Base-by-base conservation (phyloP, 1,140 invertebrate genomes). In the Eueides isabella region DNA sequence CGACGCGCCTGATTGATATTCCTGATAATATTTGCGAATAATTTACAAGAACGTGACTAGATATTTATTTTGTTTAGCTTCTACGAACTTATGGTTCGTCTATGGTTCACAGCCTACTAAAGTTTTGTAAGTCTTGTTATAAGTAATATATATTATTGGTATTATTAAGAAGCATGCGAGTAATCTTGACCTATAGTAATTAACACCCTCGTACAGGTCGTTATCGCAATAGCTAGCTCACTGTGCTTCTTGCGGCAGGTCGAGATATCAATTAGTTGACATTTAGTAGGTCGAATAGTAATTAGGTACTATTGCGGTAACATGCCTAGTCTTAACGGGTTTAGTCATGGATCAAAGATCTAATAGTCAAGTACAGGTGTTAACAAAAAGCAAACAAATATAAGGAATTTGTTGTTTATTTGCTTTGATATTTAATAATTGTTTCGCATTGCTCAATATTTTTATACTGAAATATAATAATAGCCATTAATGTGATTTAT, bases 231-330 rank as follows among this genome's bases (percentile, higher is more conserved):
- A 67, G 44, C 48, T 23, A 67, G 63, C 55, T 64, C 38, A 65
- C 30, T 69, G 23, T 26, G 11, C 48, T 55, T 2, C 35, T 38
- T 26, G 72, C 38, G 69, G 65, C 67, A 61, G 73, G 65, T 75
- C 73, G 63, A 77, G 76, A 74, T 78, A 75, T 78, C 73, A 78
- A 78, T 78, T 78, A 75, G 44, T 76, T 65, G 78, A 69, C 77
- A 87, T 84, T 80, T 81, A 76, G 87, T 81, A 76, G 87, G 87
- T 85, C 87, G 86, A 75, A 75, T 74, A 79, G 80, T 85, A 89
- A 89, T 91, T 91, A n/a, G n/a, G n/a, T n/a, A 89, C 84, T 72
- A 48, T 66, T 65, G 71, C 74, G 79, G 78, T 77, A 80, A 84
- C 79, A 79, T 74, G 64, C 19, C 62, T 66, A 66, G 66, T 67